A percentile compares a stretch with the other conserved stretches of the same genome.
These are phyloP conservation scores for Nasonia vitripennis DNA, from an alignment of 1,140 invertebrate species.

Conservation along the genomic window DNA sequence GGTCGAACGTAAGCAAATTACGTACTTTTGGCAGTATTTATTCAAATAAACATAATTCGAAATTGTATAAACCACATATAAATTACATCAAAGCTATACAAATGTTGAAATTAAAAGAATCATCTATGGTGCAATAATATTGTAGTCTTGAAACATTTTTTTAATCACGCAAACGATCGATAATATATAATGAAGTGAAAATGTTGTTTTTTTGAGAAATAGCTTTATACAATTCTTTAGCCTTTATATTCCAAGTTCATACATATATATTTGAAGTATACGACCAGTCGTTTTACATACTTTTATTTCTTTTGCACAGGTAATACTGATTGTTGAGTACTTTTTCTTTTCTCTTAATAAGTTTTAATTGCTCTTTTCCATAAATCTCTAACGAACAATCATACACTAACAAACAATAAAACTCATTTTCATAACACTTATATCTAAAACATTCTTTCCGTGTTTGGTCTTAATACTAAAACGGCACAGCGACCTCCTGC, in stretches of 20 bases:
- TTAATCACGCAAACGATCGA: conserved; percentile 31
- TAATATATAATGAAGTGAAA: conserved; percentile 23
- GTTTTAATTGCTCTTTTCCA: conserved; percentile 45
- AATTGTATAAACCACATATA: conserved; percentile 48
- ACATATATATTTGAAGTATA: conserved; percentile 49
- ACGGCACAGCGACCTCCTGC: conserved; percentile 28
- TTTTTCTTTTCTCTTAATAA: conserved; percentile 26
- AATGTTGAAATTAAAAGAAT: conserved; percentile 39
- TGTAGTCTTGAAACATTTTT: conserved; percentile 16
- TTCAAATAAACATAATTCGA: conserved; percentile 47
- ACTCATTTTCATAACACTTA: conserved; percentile 50
- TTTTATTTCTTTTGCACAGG: conserved; percentile 49
- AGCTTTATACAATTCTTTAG: conserved; percentile 39
- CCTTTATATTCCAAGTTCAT: conserved; percentile 42
- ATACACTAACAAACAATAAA: conserved; percentile 44
- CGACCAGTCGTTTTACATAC: conserved; percentile 50
- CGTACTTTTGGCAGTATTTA: conserved; percentile 53
- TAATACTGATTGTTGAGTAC: conserved; percentile 50
- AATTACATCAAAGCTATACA: conserved; percentile 39
- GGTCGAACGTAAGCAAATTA: conserved; percentile 32
- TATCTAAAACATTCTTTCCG: conserved; percentile 29
- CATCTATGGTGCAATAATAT: conserved; percentile 29
- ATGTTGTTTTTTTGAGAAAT: conserved; percentile 21
- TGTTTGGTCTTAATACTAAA: conserved; percentile 35
- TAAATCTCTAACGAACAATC: conserved; percentile 47